phyloP scores from a whole-genome alignment of 1,140 invertebrate species.

The Leptinotarsa defecta region DNA sequence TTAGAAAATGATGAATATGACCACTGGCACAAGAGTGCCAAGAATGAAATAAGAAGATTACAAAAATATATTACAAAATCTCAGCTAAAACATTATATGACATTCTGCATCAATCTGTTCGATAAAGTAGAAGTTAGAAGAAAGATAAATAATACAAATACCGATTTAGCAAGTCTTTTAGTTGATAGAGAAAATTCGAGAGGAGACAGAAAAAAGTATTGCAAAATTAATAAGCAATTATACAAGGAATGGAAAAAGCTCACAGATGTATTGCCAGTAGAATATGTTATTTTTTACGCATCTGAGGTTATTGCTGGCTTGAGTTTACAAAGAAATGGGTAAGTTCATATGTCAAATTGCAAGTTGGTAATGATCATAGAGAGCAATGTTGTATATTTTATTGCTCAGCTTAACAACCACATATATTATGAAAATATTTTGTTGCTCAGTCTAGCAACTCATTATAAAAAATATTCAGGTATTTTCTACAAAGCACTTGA shows the following conservation, averaged over 20 bases:
- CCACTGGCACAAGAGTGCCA: neutral
- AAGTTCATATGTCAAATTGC: neutral
- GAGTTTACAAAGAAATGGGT: neutral
- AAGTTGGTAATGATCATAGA: no score
- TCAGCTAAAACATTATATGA: neutral
- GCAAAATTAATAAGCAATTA: neutral
- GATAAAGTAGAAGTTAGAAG: neutral
- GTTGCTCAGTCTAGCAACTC: no score
- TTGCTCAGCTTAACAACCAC: no score
- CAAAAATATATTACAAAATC: neutral
- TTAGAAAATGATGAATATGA: neutral
- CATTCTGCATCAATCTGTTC: neutral
- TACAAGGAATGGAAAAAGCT: neutral
- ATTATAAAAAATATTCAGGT: no score
- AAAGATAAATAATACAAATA: neutral
- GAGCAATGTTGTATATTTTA: no score
- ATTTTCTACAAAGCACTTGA: no score
- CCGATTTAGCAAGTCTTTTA: neutral
- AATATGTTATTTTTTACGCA: conserved; percentile 33
- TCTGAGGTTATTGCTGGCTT: conserved; percentile 1
- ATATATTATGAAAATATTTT: no score
- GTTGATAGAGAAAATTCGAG: neutral
- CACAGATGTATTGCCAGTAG: neutral
- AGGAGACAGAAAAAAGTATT: neutral
- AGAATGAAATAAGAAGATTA: neutral